Evolutionary conservation across 2,797 vertebrate genomes (phyloP).

Genomic region (Coluber constrictor): DNA sequence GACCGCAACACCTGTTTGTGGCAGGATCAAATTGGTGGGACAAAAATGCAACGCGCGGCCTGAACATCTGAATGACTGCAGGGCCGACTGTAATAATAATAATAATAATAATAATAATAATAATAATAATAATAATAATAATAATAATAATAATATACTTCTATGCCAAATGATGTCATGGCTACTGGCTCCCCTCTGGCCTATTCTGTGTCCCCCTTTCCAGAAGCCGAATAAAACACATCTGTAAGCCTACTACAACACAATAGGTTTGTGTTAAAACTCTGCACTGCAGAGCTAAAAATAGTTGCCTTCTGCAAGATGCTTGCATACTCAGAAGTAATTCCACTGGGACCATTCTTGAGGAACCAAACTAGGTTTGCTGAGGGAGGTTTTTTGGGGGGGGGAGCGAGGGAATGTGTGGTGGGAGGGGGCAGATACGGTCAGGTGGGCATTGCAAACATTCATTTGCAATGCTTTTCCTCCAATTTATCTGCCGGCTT

Average conservation of each 20-base stretch:
- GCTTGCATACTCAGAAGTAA: conserved; percentile 4
- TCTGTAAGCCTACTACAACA: background rate
- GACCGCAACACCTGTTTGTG: no score
- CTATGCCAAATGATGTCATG: background rate
- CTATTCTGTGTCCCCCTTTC: background rate
- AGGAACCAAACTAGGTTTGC: conserved; percentile 8
- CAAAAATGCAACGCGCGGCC: background rate
- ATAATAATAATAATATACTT: background rate
- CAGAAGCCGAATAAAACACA: background rate
- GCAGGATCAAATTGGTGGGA: no score
- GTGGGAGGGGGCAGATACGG: no score
- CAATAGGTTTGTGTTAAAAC: background rate
- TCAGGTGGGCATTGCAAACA: background rate
- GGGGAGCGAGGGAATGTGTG: no score
- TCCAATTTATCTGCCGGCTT: background rate
- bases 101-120: background rate
- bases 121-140: background rate
- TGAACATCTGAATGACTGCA: background rate
- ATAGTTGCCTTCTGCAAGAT: conserved; percentile 13
- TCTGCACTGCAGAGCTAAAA: conserved; percentile 18
- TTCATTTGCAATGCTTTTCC: background rate
- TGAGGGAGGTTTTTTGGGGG: background rate
- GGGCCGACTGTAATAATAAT: no score
- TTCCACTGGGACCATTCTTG: background rate
- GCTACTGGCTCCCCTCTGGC: background rate